phyloP scores from a whole-genome alignment of 2,888 invertebrate genomes.

The Cremastinae sp. region DNA sequence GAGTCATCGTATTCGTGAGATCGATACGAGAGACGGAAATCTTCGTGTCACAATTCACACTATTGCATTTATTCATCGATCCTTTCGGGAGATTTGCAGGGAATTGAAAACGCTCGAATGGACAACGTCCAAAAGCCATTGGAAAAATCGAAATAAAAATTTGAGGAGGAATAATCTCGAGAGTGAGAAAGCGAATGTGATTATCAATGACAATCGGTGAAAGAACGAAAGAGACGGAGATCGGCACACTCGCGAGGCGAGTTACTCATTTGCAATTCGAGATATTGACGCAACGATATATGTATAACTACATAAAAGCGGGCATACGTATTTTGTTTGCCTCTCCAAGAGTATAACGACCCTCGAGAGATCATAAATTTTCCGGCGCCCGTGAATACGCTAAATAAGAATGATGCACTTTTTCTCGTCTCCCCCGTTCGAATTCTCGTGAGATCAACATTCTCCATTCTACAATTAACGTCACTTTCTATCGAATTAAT shows the following conservation, averaged over 20 bases:
- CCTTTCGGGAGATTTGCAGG: conserved; percentile 40
- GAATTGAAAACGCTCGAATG: conserved; percentile 30
- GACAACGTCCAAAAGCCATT: conserved; percentile 46
- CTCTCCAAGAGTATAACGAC: conserved; percentile 29
- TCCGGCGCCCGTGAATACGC: conserved; percentile 38
- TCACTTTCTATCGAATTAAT: conserved; percentile 33
- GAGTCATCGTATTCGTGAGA: conserved; percentile 6
- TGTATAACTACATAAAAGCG: conserved; percentile 16
- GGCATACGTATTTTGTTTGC: background rate
- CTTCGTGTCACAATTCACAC: conserved; percentile 35
- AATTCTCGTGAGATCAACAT: conserved; percentile 11
- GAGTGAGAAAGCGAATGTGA: background rate
- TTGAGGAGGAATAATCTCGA: background rate
- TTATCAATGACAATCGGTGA: conserved; percentile 23
- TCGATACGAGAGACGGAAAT: conserved; percentile 20
- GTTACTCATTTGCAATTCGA: conserved; percentile 58
- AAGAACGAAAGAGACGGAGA: conserved; percentile 42
- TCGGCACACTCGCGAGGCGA: conserved; percentile 39
- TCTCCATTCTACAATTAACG: conserved; percentile 38
- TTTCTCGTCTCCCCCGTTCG: conserved; percentile 9
- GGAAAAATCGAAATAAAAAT: conserved; percentile 20
- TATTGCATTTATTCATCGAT: conserved; percentile 57
- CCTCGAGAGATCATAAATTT: conserved; percentile 55
- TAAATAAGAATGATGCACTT: conserved; percentile 25
- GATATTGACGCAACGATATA: conserved; percentile 55